Evolutionary conservation across 2,113 vertebrate species (phyloP).

Genomic region (Bos indicus): DNA sequence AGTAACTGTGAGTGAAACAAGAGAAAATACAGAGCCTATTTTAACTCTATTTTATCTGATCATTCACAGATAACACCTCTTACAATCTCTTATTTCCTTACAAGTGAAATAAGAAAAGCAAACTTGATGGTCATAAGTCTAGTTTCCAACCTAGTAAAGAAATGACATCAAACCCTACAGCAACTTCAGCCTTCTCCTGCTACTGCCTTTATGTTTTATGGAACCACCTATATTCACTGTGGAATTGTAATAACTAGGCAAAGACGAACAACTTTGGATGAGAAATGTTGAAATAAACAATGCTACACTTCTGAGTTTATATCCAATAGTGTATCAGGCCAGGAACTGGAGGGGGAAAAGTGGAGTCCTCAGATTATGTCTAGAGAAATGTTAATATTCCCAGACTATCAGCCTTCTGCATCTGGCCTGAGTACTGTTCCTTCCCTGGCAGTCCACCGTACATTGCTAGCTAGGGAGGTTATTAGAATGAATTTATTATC

Average conservation of each 20-base stretch:
- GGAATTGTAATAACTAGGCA: conserved; percentile 34
- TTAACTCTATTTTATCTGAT: background rate
- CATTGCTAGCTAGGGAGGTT: background rate
- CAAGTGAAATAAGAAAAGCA: conserved; percentile 24
- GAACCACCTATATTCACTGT: background rate
- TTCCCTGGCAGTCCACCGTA: background rate
- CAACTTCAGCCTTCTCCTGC: background rate
- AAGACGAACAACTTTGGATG: conserved; percentile 25
- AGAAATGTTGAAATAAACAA: conserved; percentile 39
- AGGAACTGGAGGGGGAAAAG: background rate
- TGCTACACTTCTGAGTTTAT: background rate
- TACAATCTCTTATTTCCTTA: background rate
- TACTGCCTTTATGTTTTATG: conserved; percentile 32
- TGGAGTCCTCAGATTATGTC: background rate
- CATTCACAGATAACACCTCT: background rate
- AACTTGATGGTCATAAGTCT: background rate
- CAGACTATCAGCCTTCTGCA: background rate
- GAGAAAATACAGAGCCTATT: conserved; percentile 2
- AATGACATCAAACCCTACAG: background rate
- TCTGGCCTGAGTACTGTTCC: background rate
- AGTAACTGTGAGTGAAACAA: conserved; percentile 4
- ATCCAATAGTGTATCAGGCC: background rate
- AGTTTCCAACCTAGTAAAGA: conserved; percentile 10
- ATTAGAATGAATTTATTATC: conserved; percentile 44
- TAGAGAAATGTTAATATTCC: background rate